Percentiles rank a stretch among this genome's conserved stretches.
Conservation (phyloP, 2,113 vertebrate genomes). For the Arothron firmamentum region DNA sequence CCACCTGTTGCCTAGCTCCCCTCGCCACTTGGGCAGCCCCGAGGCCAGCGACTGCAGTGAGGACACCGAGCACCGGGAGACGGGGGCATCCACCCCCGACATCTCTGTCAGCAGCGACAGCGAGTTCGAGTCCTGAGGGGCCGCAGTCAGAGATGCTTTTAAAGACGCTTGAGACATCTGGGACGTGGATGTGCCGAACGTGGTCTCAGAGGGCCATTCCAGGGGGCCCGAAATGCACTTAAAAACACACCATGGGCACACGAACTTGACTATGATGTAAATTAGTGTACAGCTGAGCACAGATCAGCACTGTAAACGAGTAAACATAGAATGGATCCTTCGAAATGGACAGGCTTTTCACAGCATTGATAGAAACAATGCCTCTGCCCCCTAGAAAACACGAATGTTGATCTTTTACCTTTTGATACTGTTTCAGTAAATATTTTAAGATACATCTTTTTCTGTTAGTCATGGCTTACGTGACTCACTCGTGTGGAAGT, state of each 20-base stretch:
- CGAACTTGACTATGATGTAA: constrained; percentile 23
- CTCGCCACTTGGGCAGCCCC: constrained; percentile 63
- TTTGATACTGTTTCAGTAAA: constrained; percentile 20
- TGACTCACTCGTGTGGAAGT: constrained; percentile 10
- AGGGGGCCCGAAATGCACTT: constrained; percentile 18
- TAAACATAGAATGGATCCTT: constrained; percentile 1
- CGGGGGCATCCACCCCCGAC: constrained; percentile 67
- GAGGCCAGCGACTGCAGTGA: constrained; percentile 74
- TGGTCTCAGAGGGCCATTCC: neutral
- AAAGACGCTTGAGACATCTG: constrained; percentile 19
- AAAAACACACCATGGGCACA: constrained; percentile 30
- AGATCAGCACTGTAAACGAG: constrained; percentile 8
- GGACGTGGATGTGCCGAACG: constrained; percentile 5
- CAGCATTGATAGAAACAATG: constrained; percentile 32
- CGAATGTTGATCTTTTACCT: constrained; percentile 20
- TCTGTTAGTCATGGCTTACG: constrained; percentile 24
- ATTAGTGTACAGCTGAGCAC: constrained; percentile 24
- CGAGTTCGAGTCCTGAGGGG: constrained; percentile 74
- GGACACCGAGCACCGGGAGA: constrained; percentile 57
- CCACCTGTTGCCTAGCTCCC: constrained; percentile 51
- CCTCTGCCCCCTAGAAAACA: constrained; percentile 32
- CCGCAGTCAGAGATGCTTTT: neutral
- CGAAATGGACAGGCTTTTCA: neutral
- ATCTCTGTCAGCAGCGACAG: constrained; percentile 80
- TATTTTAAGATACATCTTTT: constrained; percentile 19